Evolutionary conservation across 1,140 invertebrate species (phyloP).

Genomic region (Asbolus verrucosus): DNA sequence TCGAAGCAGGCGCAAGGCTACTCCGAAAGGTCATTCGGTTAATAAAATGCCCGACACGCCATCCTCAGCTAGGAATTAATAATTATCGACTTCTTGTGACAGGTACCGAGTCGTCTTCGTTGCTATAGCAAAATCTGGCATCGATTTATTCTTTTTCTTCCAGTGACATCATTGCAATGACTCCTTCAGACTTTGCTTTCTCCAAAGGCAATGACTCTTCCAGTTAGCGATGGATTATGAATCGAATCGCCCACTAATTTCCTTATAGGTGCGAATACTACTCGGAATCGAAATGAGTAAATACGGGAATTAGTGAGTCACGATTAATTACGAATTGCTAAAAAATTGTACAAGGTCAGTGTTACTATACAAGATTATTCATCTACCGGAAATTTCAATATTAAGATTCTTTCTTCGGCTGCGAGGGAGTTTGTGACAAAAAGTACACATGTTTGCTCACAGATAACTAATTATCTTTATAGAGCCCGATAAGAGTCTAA

Average conservation of each 20-base stretch:
- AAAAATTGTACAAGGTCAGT: conserved; percentile 43
- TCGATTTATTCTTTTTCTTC: too few relatives aligned
- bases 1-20: conserved; percentile 6
- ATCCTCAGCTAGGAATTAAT: too few relatives aligned
- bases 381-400: background rate
- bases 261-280: conserved; percentile 26
- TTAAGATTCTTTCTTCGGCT: too few relatives aligned
- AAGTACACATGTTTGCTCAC: too few relatives aligned
- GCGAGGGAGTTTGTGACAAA: too few relatives aligned
- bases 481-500: too few relatives aligned
- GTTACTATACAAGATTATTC: conserved; percentile 35
- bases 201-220: conserved; percentile 20
- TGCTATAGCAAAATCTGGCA: background rate
- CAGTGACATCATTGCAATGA: too few relatives aligned
- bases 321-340: conserved; percentile 26
- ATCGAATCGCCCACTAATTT: conserved; percentile 39
- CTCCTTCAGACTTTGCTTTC: conserved; percentile 7
- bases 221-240: conserved; percentile 15
- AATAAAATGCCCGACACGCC: conserved; percentile 33
- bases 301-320: conserved; percentile 25
- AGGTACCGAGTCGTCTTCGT: background rate
- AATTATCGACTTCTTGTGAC: too few relatives aligned
- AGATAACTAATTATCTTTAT: too few relatives aligned
- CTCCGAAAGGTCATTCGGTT: conserved; percentile 12
- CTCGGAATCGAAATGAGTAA: conserved; percentile 40